Conservation (phyloP, 2,888 invertebrate genomes). For the Microctonus hyperodae region DNA sequence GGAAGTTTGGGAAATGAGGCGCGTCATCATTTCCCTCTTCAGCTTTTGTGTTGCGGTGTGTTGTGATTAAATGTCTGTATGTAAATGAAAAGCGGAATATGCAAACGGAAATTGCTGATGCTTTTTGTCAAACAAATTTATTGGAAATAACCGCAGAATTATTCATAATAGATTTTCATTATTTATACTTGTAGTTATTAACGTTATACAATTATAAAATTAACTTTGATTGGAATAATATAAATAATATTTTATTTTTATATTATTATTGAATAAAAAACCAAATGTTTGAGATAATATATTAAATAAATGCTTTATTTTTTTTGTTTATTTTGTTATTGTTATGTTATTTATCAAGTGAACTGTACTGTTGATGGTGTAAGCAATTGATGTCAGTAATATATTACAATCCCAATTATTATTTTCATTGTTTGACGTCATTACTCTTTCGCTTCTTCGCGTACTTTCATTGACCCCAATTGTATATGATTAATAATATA, state of each 20-base stretch:
- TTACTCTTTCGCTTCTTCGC: not conserved
- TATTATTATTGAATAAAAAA: no score
- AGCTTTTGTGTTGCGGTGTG: not conserved
- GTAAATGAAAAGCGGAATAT: not conserved
- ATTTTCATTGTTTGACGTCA: slow-evolving; percentile 24
- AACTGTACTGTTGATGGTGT: no score
- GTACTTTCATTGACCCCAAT: slow-evolving; percentile 29
- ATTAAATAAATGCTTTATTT: not conserved
- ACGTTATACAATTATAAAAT: not conserved
- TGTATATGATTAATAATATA: not conserved
- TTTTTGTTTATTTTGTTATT: not conserved
- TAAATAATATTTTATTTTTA: no score
- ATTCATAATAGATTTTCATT: not conserved
- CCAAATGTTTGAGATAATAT: no score
- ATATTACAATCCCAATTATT: not conserved
- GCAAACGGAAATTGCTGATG: not conserved
- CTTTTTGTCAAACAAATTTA: not conserved
- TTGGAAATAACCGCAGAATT: not conserved
- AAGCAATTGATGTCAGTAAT: not conserved
- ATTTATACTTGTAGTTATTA: not conserved
- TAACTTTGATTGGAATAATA: not conserved
- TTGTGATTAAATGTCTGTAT: not conserved
- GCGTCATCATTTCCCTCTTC: not conserved
- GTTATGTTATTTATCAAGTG: not conserved
- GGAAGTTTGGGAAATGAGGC: not conserved